A percentile compares a stretch with the other conserved stretches of the same genome.
Evolutionary conservation across 2,113 vertebrate species (phyloP).

Genomic region (Macquaria ambigua): DNA sequence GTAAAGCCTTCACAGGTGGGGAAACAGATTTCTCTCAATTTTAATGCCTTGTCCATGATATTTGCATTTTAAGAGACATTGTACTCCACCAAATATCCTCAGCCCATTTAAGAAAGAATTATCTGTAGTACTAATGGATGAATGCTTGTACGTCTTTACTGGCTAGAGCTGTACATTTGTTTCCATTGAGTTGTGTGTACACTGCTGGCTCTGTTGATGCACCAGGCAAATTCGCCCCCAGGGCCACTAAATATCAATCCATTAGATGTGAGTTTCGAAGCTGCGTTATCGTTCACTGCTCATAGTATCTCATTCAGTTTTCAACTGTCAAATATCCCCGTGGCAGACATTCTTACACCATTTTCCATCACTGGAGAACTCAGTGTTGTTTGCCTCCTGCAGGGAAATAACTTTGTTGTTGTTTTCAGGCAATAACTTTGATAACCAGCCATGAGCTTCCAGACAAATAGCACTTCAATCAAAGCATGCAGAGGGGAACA

Average conservation of each 20-base stretch:
- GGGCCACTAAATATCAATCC: slow-evolving; percentile 30
- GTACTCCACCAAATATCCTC: neutral
- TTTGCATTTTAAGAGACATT: slow-evolving; percentile 9
- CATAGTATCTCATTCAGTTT: slow-evolving; percentile 19
- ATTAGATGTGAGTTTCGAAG: slow-evolving; percentile 39
- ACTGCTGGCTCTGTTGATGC: neutral
- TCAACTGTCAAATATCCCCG: slow-evolving; percentile 11
- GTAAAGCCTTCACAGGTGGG: slow-evolving; percentile 9
- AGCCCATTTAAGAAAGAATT: slow-evolving; percentile 6
- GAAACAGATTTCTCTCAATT: neutral
- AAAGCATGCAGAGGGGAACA: neutral
- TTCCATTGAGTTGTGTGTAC: neutral
- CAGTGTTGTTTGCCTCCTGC: slow-evolving; percentile 22
- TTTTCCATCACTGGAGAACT: slow-evolving; percentile 24
- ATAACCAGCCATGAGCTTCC: slow-evolving; percentile 18
- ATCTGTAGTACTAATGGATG: neutral
- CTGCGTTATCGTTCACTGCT: neutral
- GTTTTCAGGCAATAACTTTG: slow-evolving; percentile 34
- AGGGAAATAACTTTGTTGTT: slow-evolving; percentile 41
- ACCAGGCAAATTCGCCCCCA: neutral
- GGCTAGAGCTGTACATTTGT: neutral
- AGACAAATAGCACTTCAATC: slow-evolving; percentile 24
- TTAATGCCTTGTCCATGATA: neutral
- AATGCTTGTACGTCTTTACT: neutral
- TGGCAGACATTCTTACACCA: slow-evolving; percentile 15